Percentiles rank a stretch among this genome's conserved stretches.
These are phyloP conservation scores for Lasioglossum vierecki DNA, from an alignment of 2,888 invertebrate species.

Conservation along the genomic window DNA sequence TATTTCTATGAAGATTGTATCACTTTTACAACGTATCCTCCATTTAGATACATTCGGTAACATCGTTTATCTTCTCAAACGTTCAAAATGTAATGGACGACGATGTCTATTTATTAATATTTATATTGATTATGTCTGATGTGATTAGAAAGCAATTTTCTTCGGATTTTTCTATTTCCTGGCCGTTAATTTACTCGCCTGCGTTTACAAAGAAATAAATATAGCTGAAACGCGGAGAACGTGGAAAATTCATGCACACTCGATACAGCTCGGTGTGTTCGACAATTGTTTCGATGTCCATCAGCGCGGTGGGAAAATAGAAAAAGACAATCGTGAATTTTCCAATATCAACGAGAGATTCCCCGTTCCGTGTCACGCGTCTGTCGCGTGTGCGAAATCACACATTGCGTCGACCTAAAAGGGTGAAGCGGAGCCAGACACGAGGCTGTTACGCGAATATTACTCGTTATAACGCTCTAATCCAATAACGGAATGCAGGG, in stretches of 20 bases:
- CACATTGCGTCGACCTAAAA: slow-evolving; percentile 20
- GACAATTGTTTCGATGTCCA: slow-evolving; percentile 55
- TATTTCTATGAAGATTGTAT: no score
- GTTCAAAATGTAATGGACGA: no score
- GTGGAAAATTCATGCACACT: slow-evolving; percentile 34
- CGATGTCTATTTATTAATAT: background rate
- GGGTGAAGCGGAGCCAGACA: slow-evolving; percentile 33
- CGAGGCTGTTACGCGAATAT: slow-evolving; percentile 68
- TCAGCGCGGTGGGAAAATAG: slow-evolving; percentile 11
- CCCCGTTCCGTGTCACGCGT: slow-evolving; percentile 37
- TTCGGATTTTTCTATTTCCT: background rate
- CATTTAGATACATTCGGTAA: no score
- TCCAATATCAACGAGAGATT: slow-evolving; percentile 54
- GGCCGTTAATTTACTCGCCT: slow-evolving; percentile 5
- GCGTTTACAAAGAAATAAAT: slow-evolving; percentile 28
- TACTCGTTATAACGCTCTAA: slow-evolving; percentile 72
- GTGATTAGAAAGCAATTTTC: background rate
- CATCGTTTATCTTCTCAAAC: no score
- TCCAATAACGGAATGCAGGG: slow-evolving; percentile 66
- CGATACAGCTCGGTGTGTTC: slow-evolving; percentile 29
- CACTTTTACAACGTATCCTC: no score
- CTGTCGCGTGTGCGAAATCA: slow-evolving; percentile 39
- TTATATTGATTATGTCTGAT: background rate
- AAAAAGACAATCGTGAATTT: slow-evolving; percentile 29
- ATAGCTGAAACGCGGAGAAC: slow-evolving; percentile 7